Conservation (phyloP, 2,888 invertebrate species). For the Hipparchia sbordonii region DNA sequence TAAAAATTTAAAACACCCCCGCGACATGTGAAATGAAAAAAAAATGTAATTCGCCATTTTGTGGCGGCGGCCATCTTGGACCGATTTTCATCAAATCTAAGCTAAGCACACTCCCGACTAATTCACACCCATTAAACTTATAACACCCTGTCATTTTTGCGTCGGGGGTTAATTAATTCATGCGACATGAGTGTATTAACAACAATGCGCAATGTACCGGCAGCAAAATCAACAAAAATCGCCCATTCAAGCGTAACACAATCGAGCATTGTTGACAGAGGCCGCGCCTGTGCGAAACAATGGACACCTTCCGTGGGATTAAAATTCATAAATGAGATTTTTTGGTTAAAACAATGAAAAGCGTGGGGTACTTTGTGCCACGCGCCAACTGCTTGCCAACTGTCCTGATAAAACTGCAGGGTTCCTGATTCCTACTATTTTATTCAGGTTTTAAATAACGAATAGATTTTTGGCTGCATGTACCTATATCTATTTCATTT, state of each 20-base stretch:
- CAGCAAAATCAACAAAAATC: slow-evolving; percentile 45
- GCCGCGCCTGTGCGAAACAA: slow-evolving; percentile 41
- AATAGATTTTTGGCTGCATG: background rate
- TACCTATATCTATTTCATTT: background rate
- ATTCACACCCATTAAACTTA: too few species aligned
- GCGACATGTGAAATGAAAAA: too few species aligned
- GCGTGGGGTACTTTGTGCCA: slow-evolving; percentile 17
- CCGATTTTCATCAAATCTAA: too few species aligned
- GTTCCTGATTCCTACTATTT: background rate
- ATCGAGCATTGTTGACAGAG: slow-evolving; percentile 44
- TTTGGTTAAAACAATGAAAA: slow-evolving; percentile 32
- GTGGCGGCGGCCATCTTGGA: too few species aligned
- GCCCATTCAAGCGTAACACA: slow-evolving; percentile 45
- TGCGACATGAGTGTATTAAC: slow-evolving; percentile 22
- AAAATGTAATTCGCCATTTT: too few species aligned
- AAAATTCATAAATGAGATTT: slow-evolving; percentile 32
- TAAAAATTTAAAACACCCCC: too few species aligned
- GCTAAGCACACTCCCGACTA: too few species aligned
- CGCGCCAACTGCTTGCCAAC: slow-evolving; percentile 28
- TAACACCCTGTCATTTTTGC: too few species aligned
- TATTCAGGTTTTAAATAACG: background rate
- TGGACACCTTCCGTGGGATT: slow-evolving; percentile 30
- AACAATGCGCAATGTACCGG: slow-evolving; percentile 37
- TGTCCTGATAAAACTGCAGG: background rate
- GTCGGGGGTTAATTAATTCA: background rate